Conservation (phyloP, 2,113 vertebrate species). For the Carassius gibelio region DNA sequence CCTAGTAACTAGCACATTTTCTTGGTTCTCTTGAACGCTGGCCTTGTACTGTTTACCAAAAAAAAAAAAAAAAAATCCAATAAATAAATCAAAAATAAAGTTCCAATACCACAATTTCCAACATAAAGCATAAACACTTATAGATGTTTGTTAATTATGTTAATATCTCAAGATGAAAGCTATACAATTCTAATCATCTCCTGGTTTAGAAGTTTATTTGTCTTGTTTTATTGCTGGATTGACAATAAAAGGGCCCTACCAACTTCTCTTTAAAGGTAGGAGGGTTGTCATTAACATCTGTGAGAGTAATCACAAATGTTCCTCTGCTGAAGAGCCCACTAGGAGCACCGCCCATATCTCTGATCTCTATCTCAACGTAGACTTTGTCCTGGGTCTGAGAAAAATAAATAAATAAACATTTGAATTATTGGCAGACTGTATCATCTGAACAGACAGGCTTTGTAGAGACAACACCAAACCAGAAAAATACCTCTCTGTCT, state of each 20-base stretch:
- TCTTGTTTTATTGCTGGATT: not conserved
- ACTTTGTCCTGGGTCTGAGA: conserved; percentile 71
- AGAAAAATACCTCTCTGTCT: conserved; percentile 82
- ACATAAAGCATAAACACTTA: not conserved
- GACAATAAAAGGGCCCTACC: conserved; percentile 63
- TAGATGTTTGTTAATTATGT: not conserved
- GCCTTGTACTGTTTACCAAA: conserved; percentile 73
- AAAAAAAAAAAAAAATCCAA: not conserved
- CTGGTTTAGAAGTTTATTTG: not conserved
- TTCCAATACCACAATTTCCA: not conserved
- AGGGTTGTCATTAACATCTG: conserved; percentile 83
- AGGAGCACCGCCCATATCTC: conserved; percentile 80
- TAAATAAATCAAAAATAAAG: too few relatives aligned
- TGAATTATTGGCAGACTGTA: not conserved
- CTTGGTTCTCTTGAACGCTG: conserved; percentile 80
- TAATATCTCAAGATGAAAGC: not conserved
- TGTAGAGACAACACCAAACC: not conserved
- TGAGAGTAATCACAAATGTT: conserved; percentile 69
- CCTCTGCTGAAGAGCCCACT: conserved; percentile 76
- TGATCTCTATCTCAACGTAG: conserved; percentile 73
- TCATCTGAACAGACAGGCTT: not conserved
- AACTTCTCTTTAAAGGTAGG: conserved; percentile 72
- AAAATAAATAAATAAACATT: conserved; percentile 21
- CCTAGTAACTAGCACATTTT: conserved; percentile 74
- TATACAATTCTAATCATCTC: not conserved